phyloP scores from a whole-genome alignment of 2,797 vertebrate species.

The Falco biarmicus region DNA sequence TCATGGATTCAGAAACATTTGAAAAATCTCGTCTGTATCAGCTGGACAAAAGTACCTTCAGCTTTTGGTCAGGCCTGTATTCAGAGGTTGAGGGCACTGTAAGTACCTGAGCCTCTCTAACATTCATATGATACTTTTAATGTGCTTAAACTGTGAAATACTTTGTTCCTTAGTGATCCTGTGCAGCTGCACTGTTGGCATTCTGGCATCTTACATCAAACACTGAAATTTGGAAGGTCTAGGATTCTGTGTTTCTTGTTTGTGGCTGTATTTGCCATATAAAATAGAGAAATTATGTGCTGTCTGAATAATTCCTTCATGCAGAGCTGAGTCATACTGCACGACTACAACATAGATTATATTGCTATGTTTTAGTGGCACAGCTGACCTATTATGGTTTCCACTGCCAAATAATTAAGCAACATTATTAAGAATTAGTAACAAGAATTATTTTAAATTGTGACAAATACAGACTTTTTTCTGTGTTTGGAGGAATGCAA shows the following conservation, averaged over 20 bases:
- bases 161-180: not conserved
- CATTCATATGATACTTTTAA: not conserved
- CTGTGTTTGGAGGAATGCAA: not conserved
- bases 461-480: not conserved
- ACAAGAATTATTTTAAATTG: not conserved
- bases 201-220: fast-evolving
- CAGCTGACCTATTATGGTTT: not conserved
- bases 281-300: not conserved
- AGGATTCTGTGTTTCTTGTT: not conserved
- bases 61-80: constrained; percentile 98
- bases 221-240: not conserved
- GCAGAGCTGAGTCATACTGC: not conserved
- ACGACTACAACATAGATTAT: not conserved
- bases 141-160: not conserved
- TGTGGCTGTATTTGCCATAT: not conserved
- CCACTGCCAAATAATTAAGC: not conserved
- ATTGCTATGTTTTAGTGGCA: not conserved
- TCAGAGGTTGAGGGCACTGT: constrained; percentile 96
- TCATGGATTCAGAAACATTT: constrained; percentile 97
- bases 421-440: not conserved
- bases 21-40: constrained; percentile 98
- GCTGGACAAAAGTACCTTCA: constrained; percentile 98
- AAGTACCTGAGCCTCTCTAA: constrained; percentile 62
- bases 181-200: not conserved
- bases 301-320: not conserved